Conservation (phyloP, 2,113 vertebrate species). For the Cyphomyrus discorhynchus region DNA sequence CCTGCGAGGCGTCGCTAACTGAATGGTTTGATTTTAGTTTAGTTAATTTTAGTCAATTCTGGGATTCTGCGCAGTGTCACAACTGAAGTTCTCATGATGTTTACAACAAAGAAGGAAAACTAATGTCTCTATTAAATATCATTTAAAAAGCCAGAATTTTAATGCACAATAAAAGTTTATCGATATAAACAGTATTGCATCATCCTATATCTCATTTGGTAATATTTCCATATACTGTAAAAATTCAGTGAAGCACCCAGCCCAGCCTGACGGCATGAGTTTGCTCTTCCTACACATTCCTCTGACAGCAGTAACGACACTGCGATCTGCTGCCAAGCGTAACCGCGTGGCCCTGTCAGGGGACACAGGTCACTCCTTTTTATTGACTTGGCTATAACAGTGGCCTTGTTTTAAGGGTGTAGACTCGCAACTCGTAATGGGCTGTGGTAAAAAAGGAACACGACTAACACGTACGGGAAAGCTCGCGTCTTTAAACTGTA, state of each 20-base stretch:
- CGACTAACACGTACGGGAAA: not conserved
- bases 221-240: not conserved
- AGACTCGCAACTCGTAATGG: not conserved
- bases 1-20: not conserved
- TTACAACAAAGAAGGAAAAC: not conserved
- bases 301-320: not conserved
- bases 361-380: not conserved
- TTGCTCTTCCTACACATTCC: not conserved
- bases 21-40: not conserved
- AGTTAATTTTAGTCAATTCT: not conserved
- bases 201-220: not conserved
- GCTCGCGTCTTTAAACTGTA: not conserved
- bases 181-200: not conserved
- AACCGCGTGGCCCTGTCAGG: not conserved
- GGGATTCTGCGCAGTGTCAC: not conserved
- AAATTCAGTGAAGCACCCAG: not conserved
- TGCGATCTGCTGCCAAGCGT: not conserved
- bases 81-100: not conserved
- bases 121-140: not conserved
- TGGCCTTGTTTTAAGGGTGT: not conserved
- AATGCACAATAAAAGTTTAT: not conserved
- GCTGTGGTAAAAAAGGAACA: not conserved
- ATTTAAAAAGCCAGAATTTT: not conserved
- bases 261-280: not conserved
- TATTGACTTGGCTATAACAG: not conserved